A percentile compares a stretch with the other conserved stretches of the same genome.
These are phyloP conservation scores for Drosophila setifemur DNA, from an alignment of 1,140 invertebrate genomes.

Conservation along the genomic window DNA sequence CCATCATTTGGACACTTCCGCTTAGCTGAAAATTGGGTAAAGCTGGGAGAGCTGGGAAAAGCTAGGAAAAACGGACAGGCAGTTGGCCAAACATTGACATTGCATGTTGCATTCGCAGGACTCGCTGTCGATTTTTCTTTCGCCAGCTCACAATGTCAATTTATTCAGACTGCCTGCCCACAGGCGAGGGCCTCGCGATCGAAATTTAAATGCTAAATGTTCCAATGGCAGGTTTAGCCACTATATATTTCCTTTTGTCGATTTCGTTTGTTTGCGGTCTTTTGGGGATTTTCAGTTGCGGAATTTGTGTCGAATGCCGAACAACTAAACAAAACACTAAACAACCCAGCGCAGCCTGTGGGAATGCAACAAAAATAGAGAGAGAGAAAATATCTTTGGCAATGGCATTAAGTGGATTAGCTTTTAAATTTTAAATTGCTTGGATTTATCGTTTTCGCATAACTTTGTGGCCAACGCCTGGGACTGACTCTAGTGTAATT, in stretches of 20 bases:
- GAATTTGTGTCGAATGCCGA: slow-evolving; percentile 22
- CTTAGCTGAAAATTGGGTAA: neutral
- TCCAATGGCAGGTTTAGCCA: slow-evolving; percentile 27
- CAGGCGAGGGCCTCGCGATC: slow-evolving; percentile 20
- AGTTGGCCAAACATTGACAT: slow-evolving; percentile 32
- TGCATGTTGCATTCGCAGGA: slow-evolving; percentile 11
- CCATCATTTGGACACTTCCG: slow-evolving; percentile 20
- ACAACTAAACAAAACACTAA: neutral
- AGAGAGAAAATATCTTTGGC: slow-evolving; percentile 1
- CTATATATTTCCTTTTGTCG: slow-evolving; percentile 7
- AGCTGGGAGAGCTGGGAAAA: neutral
- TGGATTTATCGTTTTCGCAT: slow-evolving; percentile 2
- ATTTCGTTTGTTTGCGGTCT: slow-evolving; percentile 40
- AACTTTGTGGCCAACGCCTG: neutral
- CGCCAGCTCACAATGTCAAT: slow-evolving; percentile 24
- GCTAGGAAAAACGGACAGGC: neutral
- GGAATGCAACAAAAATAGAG: slow-evolving; percentile 4
- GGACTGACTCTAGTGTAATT: slow-evolving; percentile 23
- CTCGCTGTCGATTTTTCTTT: slow-evolving; percentile 17
- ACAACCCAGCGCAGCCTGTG: neutral
- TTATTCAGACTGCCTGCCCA: slow-evolving; percentile 29
- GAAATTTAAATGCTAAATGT: slow-evolving; percentile 51
- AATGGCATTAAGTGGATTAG: slow-evolving; percentile 32
- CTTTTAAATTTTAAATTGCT: slow-evolving; percentile 28
- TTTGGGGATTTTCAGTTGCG: slow-evolving; percentile 27